Base-by-base conservation (phyloP, 2,888 invertebrate genomes). In the Hecatera dysodea region DNA sequence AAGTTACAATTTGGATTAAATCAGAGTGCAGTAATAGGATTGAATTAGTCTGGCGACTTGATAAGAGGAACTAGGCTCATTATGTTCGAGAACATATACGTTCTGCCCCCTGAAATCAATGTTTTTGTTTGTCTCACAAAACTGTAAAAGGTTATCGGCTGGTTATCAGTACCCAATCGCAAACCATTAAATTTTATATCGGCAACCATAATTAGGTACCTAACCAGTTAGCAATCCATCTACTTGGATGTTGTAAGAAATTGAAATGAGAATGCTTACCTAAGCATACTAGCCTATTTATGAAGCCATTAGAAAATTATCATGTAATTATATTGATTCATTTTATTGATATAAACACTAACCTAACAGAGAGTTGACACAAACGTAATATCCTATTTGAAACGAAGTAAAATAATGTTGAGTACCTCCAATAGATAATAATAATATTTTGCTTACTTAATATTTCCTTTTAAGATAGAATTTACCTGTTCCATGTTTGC, bases 121-220 rank as follows among this genome's bases (percentile, higher is more conserved):
- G 39, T 15, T 39, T 6, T 4, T 2, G 29, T 33, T 48, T n/a
- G 8, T 24, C n/a, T 53, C 12, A 36, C 19, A 68, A 68, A 19
- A 68, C 19, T 22, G 29, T 24, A 27, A 24, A 53, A 53, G 36
- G 67, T 68, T 55, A 68, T 53, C 27, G 22, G 4, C 29, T 6
- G 6, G 2, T 29, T 29, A 29, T 7, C 5, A 7, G 33, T 4
- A 1, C 22, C 3, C 15, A 12, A 39, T 33, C 17, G 48, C n/a
- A n/a, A 39, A 50, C 19, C 46, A 5, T 39, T 39, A 0, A 12
- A 24, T 39, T 22, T 46, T 48, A 22, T 8, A 57, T 48, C 22
- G 29, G 19, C 1, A 22, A 27, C 22, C 2, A 24, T 6, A n/a
- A 12, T 24, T 24, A 53, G 2, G n/a, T 44, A 19, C 8, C n/a